Conservation (phyloP, 2,113 vertebrate species). For the Chionomys nivalis region DNA sequence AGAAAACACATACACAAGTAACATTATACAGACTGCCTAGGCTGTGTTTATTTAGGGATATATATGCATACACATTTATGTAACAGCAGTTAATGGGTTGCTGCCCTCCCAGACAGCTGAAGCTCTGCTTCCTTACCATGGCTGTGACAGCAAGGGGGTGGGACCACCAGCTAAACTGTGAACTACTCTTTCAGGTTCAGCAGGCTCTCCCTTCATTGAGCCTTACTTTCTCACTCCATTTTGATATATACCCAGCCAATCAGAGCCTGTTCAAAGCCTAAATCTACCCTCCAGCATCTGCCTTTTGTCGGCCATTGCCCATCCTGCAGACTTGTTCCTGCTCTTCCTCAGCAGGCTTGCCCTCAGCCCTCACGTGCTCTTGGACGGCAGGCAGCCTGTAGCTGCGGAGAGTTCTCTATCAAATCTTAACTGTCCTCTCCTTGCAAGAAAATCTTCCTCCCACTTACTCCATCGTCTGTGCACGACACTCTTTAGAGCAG, state of each 20-base stretch:
- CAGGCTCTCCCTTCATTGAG: not conserved
- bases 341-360: not conserved
- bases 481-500: not conserved
- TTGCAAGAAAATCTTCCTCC: not conserved
- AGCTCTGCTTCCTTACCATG: not conserved
- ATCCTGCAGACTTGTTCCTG: not conserved
- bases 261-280: not conserved
- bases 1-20: not conserved
- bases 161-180: not conserved
- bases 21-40: not conserved
- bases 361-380: not conserved
- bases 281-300: not conserved
- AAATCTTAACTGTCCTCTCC: not conserved
- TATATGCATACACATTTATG: no score
- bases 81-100: not conserved
- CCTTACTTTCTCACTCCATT: not conserved
- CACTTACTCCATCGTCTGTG: not conserved
- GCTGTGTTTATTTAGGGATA: not conserved
- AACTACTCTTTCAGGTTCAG: not conserved
- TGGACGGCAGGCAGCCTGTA: not conserved
- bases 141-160: not conserved
- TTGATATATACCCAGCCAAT: not conserved
- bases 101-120: not conserved
- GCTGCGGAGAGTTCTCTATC: not conserved
- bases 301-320: not conserved